Percentiles rank a stretch among this genome's conserved stretches.
These are phyloP conservation scores for Nephila pilipes DNA, from an alignment of 1,140 invertebrate genomes.

Conservation along the genomic window DNA sequence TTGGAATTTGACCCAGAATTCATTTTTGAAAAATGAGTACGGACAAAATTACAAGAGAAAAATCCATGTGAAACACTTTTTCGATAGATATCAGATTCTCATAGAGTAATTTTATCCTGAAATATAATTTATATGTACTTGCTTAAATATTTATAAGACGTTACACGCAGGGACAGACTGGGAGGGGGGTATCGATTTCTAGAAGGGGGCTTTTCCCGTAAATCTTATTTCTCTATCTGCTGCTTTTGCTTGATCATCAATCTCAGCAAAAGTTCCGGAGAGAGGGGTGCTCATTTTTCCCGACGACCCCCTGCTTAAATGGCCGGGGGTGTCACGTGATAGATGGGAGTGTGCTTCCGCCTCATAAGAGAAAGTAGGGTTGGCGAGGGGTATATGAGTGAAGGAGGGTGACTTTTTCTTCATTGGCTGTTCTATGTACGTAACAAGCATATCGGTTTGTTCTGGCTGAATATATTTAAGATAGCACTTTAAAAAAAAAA, in stretches of 20 bases:
- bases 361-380: conserved; percentile 16
- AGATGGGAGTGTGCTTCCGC: conserved; percentile 67
- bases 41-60: not conserved
- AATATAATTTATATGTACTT: not conserved
- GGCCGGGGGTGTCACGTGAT: conserved; percentile 72
- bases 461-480: not conserved
- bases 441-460: conserved; percentile 23
- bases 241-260: conserved; percentile 68
- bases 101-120: not conserved
- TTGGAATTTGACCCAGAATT: too few relatives aligned
- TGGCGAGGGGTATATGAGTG: not conserved
- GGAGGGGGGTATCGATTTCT: not conserved
- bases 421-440: not conserved
- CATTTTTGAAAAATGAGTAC: not conserved
- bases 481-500: not conserved
- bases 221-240: conserved; percentile 70
- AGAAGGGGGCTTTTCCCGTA: conserved; percentile 40
- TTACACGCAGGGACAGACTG: not conserved
- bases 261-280: conserved; percentile 51
- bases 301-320: conserved; percentile 59
- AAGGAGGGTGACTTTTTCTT: conserved; percentile 8
- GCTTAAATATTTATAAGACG: conserved; percentile 72
- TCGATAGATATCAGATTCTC: not conserved
- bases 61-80: not conserved
- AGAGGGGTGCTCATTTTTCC: conserved; percentile 33